Base-by-base conservation (phyloP, 2,797 vertebrate species). In the Alcedo quadribrachys region DNA sequence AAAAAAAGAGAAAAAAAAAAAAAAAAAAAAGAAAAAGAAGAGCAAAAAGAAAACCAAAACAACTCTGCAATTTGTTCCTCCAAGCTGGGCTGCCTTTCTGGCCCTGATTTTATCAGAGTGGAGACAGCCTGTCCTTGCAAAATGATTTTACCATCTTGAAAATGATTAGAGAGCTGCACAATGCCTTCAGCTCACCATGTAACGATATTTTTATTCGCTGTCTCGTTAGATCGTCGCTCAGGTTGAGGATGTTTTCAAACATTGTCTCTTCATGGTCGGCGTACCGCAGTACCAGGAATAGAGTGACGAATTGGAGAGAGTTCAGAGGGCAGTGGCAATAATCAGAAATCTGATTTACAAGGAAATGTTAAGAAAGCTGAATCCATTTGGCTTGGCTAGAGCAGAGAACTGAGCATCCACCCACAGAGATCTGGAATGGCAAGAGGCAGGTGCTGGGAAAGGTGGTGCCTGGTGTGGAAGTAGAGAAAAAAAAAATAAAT, bases 121-220 rank as follows among this genome's bases (percentile, higher is more conserved):
- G 95, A 96, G 95, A 96, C 88, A 95, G 89, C 78, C 85, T 94
- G 95, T 95, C 96, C 95, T 96, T 93, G 95, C 87, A 94, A 93
- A 93, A 94, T 93, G 91, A 94, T 95, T 94, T 94, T 94, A 93
- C 93, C 94, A 87, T 94, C 84, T 88, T 89, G 94, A 92, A 94
- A 95, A 92, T 91, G 85, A 95, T 95, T 95, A 89, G 73, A 90
- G 90, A 87, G 87, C 92, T 77, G 90, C 90, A 92, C 90, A 93
- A 91, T 89, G 95, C 89, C 95, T 96, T 94, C 76, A 90, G 89
- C 93, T 90, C 55, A 4, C 77, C 87, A 30, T 42, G 82, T 73
- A 91, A 89, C 11, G 43, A 84, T 88, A 90, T 95, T 94, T 94
- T 87, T 85, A 93, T 92, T 68, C 10, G 46, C 83, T 90, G 76